Evolutionary conservation across 2,113 vertebrate genomes (phyloP), one percentile per base, ranked within the genome.

Genomic region (Notiomystis cincta): DNA sequence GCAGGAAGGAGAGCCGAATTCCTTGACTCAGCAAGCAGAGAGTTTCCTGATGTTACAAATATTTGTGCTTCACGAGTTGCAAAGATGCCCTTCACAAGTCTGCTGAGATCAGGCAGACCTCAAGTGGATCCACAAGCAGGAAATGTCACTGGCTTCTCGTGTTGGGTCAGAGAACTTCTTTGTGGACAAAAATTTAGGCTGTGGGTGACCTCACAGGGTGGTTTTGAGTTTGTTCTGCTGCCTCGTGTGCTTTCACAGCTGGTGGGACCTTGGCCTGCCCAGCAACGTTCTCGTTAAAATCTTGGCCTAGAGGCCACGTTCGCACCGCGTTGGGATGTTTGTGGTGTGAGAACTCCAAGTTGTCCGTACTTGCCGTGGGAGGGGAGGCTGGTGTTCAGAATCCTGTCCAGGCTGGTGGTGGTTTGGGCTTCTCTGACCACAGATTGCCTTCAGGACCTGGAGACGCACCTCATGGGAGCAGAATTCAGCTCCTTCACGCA

Each of bases 391-490:
- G 19, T 33, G 15, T 31, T 38, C 0, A 7, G 77, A 81, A 27
- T 62, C 47, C 60, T 53, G 80, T 28, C 79, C 77, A 33, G 50
- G 17, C 47, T 35, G 30, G 57, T 15, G 48, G 20, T 47, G 76
- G 23, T 50, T 77, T 53, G 77, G 33, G 61, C 56, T 92, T 66
- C 53, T 22, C 20, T 27, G 80, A 20, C 91, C 89, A 72, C 89
- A 72, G 1, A 22, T 25, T 27, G 82, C 72, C 75, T 72, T 47
- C 47, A 45, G 71, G 44, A 69, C 19, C 16, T 33, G 24, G 65
- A 61, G 64, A 20, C 1, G 8, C 0, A 0, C 22, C 3, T 18
- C 20, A 10, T 1, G 56, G n/a, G 57, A 67, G 57, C 57, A 47
- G 65, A 67, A 45, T 42, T 62, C 16, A 17, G 54, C 60, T 76